Conservation (phyloP, 2,888 invertebrate genomes). For the Iselma pallidipennis region DNA sequence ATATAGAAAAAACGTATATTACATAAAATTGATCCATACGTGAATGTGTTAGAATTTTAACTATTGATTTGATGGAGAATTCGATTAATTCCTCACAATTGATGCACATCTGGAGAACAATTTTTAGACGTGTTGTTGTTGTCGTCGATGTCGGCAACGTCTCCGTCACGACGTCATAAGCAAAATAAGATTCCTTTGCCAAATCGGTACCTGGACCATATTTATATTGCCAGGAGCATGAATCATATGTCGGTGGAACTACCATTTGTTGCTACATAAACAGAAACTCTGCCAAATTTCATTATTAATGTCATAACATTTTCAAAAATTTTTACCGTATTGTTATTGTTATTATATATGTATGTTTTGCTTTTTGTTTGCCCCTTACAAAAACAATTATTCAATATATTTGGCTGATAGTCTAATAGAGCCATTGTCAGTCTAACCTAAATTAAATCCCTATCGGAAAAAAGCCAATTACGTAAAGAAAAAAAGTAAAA, state of each 20-base stretch:
- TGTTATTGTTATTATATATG: conserved; percentile 8
- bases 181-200: conserved; percentile 15
- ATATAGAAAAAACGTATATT: too few relatives aligned
- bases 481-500: background rate
- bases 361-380: conserved; percentile 8
- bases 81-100: too few relatives aligned
- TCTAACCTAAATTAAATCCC: too few relatives aligned
- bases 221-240: conserved; percentile 3
- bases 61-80: too few relatives aligned
- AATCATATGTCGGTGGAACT: conserved; percentile 5
- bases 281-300: conserved; percentile 11
- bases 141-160: background rate
- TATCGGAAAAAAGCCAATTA: background rate
- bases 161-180: conserved; percentile 7
- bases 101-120: too few relatives aligned
- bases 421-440: too few relatives aligned
- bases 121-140: too few relatives aligned
- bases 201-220: conserved; percentile 21
- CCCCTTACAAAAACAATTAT: background rate
- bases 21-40: too few relatives aligned
- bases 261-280: background rate
- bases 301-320: conserved; percentile 11
- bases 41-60: too few relatives aligned
- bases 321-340: conserved; percentile 8
- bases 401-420: too few relatives aligned